Evolutionary conservation across 2,797 vertebrate species (phyloP).

Genomic region (Moxostoma hubbsi): DNA sequence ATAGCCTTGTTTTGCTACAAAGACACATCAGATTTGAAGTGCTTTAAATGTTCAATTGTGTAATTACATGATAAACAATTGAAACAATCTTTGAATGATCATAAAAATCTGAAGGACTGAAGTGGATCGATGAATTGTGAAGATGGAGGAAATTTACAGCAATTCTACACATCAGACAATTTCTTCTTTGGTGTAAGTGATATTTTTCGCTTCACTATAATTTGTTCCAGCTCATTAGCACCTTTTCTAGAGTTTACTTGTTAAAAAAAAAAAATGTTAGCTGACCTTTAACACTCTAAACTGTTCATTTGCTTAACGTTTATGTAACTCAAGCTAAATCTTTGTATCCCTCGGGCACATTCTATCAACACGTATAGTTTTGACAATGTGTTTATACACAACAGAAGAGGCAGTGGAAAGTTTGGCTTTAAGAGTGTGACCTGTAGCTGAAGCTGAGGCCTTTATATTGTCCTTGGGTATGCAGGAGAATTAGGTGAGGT

Average conservation of each 20-base stretch:
- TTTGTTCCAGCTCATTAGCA: not conserved
- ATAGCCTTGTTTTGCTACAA: not conserved
- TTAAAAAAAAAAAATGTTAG: not conserved
- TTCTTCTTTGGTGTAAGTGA: slow-evolving; percentile 50
- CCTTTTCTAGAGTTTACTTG: not conserved
- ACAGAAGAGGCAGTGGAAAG: slow-evolving; percentile 51
- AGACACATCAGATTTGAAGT: not conserved
- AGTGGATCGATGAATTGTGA: slow-evolving; percentile 51
- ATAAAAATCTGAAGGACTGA: not conserved
- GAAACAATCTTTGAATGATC: not conserved
- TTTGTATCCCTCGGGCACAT: slow-evolving; percentile 24
- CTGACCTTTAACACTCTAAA: slow-evolving; percentile 2
- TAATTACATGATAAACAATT: not conserved
- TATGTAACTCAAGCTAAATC: slow-evolving; percentile 9
- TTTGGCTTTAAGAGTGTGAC: slow-evolving; percentile 52
- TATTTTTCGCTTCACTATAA: not conserved
- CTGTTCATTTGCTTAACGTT: slow-evolving; percentile 14
- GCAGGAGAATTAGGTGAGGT: slow-evolving; percentile 61
- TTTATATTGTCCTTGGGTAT: slow-evolving; percentile 44
- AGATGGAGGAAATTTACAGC: slow-evolving; percentile 40
- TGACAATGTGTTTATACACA: slow-evolving; percentile 38
- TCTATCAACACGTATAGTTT: slow-evolving; percentile 32
- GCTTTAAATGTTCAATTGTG: not conserved
- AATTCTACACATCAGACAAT: slow-evolving; percentile 35
- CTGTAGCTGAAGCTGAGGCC: slow-evolving; percentile 40